Base-by-base conservation (phyloP, 2,797 vertebrate genomes). In the Gastrophryne carolinensis region DNA sequence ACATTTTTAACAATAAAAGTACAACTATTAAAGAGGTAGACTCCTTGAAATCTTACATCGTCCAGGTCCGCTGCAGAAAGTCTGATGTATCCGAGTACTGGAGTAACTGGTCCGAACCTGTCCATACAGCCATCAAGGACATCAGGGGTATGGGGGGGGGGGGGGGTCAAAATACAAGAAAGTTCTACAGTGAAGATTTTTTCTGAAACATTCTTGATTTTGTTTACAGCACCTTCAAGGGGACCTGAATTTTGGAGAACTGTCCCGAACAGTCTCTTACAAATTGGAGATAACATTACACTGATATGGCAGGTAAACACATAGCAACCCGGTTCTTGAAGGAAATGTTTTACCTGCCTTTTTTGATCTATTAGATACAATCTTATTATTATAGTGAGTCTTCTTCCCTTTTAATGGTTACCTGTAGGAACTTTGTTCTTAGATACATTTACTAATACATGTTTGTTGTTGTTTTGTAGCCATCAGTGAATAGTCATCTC, bases 211-310 rank as follows among this genome's bases (percentile, higher is more conserved):
- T n/a, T n/a, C n/a, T n/a, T n/a, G n/a, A n/a, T n/a, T n/a, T n/a
- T n/a, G n/a, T n/a, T 67, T 85, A 60, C 87, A 99, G 97, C 90
- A 83, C 97, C 97, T 47, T 81, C 87, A 66, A 89, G 61, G 61
- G 97, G 97, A 8, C 97, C 97, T 1, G 93, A 97, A 58, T 95
- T 98, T 82, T 99, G 97, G 97, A 91, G 95, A 78, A 41, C 89
- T 53, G 27, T 93, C 77, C 79, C 83, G 65, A 91, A 93, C 41
- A 87, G 93, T 79, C 70, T 84, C 0, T 57, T 75, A 5, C 82
- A 73, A 80, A 92, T 86, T 41, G 86, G 86, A 75, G 92, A 86
- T 53, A 95, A 94, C 1, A 87, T 98, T 61, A 97, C 94, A 0
- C 87, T 99, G 4, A 82, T 97, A 9, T 94, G 96, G 88, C 89